These are phyloP conservation scores for Steinernema feltiae DNA, from an alignment of 1,140 invertebrate species.

Conservation along the genomic window DNA sequence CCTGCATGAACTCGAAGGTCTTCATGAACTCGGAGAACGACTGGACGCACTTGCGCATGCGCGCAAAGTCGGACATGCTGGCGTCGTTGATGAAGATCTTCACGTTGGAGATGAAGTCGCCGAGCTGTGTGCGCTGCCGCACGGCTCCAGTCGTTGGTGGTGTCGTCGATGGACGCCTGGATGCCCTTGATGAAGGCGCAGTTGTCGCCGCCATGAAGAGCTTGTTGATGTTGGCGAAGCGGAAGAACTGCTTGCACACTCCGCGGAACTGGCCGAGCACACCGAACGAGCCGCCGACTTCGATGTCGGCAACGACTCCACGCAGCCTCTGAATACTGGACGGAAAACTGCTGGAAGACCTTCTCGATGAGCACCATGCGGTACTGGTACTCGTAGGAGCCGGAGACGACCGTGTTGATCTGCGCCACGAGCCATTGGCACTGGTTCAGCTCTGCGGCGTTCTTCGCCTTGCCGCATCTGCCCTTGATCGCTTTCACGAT, in stretches of 20 bases:
- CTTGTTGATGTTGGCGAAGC: slow-evolving; percentile 7
- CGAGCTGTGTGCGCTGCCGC: neutral
- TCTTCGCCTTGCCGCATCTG: neutral
- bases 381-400: neutral
- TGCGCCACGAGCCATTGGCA: neutral
- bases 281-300: neutral
- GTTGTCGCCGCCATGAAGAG: neutral
- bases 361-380: slow-evolving; percentile 11
- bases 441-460: neutral
- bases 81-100: neutral
- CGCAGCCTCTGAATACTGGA: neutral
- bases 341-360: neutral
- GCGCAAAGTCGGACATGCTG: neutral
- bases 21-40: neutral
- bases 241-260: slow-evolving; percentile 2
- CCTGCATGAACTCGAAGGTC: neutral
- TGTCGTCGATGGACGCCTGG: neutral
- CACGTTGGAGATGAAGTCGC: neutral
- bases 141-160: neutral
- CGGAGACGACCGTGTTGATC: neutral
- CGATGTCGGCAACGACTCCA: neutral
- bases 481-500: neutral
- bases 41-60: neutral
- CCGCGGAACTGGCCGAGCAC: neutral
- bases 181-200: neutral